phyloP scores from a whole-genome alignment of 1,140 invertebrate species.

The Bilobella aurantiaca region DNA sequence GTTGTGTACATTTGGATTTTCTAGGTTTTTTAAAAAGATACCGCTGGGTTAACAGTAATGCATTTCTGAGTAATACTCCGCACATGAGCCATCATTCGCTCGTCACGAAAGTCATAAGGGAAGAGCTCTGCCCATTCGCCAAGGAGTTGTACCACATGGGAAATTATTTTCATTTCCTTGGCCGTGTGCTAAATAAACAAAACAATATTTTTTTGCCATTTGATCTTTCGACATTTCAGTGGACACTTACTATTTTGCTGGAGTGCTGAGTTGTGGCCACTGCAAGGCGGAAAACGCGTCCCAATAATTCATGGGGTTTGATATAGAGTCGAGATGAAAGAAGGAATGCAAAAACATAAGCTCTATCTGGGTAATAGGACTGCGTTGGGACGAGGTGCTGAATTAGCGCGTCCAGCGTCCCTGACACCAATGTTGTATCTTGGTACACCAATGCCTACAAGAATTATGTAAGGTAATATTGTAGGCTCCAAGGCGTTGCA shows the following conservation, averaged over 20 bases:
- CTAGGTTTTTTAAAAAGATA: conserved; percentile 6
- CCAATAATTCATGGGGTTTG: conserved; percentile 79
- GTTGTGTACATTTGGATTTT: too few species aligned
- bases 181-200: conserved; percentile 7
- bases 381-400: conserved; percentile 83
- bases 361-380: conserved; percentile 75
- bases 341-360: conserved; percentile 86
- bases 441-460: conserved; percentile 72
- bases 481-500: too few species aligned
- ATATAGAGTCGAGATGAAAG: conserved; percentile 87
- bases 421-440: conserved; percentile 70
- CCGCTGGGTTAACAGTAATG: conserved; percentile 49
- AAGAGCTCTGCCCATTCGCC: conserved; percentile 91
- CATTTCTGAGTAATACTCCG: conserved; percentile 78
- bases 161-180: conserved; percentile 43
- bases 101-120: conserved; percentile 92
- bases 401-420: conserved; percentile 72
- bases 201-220: not conserved
- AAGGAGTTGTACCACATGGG: conserved; percentile 65
- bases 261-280: conserved; percentile 29
- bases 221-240: not conserved
- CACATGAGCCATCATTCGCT: conserved; percentile 84
- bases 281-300: conserved; percentile 51
- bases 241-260: conserved; percentile 27
- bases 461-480: conserved; percentile 30